A percentile compares a stretch with the other conserved stretches of the same genome.
Evolutionary conservation across 2,113 vertebrate genomes (phyloP).

Genomic region (Eublepharis macularius): DNA sequence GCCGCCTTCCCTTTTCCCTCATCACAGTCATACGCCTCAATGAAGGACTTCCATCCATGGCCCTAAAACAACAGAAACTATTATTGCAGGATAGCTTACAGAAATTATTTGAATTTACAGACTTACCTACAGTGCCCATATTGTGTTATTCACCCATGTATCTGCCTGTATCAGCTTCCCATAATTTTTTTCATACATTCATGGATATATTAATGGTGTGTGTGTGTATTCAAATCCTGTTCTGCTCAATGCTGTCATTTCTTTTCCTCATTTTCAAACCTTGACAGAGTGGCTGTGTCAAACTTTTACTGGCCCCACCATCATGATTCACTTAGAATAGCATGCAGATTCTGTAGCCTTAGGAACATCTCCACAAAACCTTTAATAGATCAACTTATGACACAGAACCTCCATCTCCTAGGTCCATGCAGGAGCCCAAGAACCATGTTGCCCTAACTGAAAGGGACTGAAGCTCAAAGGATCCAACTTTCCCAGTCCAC

Average conservation of each 20-base stretch:
- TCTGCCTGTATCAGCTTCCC: too few species aligned
- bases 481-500: not conserved
- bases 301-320: not conserved
- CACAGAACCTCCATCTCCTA: too few species aligned
- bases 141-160: not conserved
- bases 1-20: constrained; percentile 85
- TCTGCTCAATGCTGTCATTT: too few species aligned
- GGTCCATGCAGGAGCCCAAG: not conserved
- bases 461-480: not conserved
- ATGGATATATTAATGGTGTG: too few species aligned
- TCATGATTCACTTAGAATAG: not conserved
- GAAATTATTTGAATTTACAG: not conserved
- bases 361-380: not conserved
- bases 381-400: not conserved
- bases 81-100: not conserved
- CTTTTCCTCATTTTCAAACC: not conserved
- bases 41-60: constrained; percentile 74
- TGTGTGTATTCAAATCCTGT: too few species aligned
- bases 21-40: constrained; percentile 77
- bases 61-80: constrained; percentile 60
- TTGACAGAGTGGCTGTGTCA: too few species aligned
- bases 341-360: not conserved
- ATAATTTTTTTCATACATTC: too few species aligned
- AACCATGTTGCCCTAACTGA: not conserved
- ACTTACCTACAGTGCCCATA: not conserved